These are phyloP conservation scores for Rhabdornis inornatus DNA, from an alignment of 2,113 vertebrate species.

Conservation along the genomic window DNA sequence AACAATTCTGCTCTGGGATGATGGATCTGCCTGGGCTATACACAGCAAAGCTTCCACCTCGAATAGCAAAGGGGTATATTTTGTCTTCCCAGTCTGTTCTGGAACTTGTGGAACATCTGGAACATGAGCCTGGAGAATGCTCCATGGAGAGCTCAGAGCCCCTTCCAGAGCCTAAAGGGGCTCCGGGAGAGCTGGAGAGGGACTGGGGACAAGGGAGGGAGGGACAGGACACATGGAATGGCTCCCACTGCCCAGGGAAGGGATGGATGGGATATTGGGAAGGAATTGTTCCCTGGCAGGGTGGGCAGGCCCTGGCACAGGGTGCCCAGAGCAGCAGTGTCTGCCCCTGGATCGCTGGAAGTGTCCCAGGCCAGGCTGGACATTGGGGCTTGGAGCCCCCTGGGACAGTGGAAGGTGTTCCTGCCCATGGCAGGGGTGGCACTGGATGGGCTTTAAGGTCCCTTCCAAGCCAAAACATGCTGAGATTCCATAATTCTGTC, in stretches of 20 bases:
- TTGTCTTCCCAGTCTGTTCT: neutral
- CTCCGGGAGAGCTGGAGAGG: neutral
- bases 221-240: neutral
- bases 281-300: fast-evolving
- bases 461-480: neutral
- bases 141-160: neutral
- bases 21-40: neutral
- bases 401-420: neutral
- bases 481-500: neutral
- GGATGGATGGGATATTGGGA: fast-evolving
- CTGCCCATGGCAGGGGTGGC: neutral
- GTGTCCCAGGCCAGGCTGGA: neutral
- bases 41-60: neutral
- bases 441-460: fast-evolving
- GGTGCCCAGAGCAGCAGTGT: neutral
- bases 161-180: fast-evolving
- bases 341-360: neutral
- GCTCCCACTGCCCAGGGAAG: neutral
- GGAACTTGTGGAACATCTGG: neutral
- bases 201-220: neutral
- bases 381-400: neutral
- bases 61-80: neutral
- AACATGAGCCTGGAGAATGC: neutral
- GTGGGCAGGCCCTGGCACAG: neutral
- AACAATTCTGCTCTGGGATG: neutral